Percentiles rank a stretch among this genome's conserved stretches.
phyloP scores from a whole-genome alignment of 2,797 vertebrate species.

The Typhlichthys subterraneus region DNA sequence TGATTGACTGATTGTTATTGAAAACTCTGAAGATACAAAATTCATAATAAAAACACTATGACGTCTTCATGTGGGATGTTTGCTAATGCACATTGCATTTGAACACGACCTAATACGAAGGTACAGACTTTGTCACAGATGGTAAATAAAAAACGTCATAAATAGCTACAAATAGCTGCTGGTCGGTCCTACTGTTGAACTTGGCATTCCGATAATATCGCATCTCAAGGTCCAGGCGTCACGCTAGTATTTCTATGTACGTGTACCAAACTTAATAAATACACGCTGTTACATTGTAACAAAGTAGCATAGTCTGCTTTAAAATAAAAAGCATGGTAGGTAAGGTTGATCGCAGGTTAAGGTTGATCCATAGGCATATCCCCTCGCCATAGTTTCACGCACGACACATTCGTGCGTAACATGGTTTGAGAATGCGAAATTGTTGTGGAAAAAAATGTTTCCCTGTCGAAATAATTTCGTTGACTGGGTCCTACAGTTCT shows the following conservation, averaged over 20 bases:
- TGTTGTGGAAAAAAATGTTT: background rate
- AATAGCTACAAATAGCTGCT: background rate
- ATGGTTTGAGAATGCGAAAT: conserved; percentile 40
- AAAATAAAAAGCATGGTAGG: too few species aligned
- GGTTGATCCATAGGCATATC: too few species aligned
- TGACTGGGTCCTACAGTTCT: too few species aligned
- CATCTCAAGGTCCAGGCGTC: conserved; percentile 1
- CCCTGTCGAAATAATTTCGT: too few species aligned
- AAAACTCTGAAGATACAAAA: conserved; percentile 78
- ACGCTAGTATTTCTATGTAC: conserved; percentile 1
- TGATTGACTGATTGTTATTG: conserved; percentile 78
- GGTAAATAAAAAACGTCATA: background rate
- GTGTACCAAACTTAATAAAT: background rate
- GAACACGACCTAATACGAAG: background rate
- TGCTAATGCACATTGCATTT: conserved; percentile 25
- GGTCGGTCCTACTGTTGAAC: conserved; percentile 18
- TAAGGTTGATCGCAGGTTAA: too few species aligned
- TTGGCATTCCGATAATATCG: conserved; percentile 22
- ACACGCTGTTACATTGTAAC: conserved; percentile 2
- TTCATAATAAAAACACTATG: conserved; percentile 85
- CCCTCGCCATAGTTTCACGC: too few species aligned
- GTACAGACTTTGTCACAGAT: background rate
- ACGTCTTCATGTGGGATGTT: conserved; percentile 57
- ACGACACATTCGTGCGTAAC: conserved; percentile 34
- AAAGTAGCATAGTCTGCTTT: background rate